Percentiles rank a stretch among this genome's conserved stretches.
Conservation (phyloP, 37 sponge, comb jelly and placozoan genomes). For the Oopsacas minuta region DNA sequence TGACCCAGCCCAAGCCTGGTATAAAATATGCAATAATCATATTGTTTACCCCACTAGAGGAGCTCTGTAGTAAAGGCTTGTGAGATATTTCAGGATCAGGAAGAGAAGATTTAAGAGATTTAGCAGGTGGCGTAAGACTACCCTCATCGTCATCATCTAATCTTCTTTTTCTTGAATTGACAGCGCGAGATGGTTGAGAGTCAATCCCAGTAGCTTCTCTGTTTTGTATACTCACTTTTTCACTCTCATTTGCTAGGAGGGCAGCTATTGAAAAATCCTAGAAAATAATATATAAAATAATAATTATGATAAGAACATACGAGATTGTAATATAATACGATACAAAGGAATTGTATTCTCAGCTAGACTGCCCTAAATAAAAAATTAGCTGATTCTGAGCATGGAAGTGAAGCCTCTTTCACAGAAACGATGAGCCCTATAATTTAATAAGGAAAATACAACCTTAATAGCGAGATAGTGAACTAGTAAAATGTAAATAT, state of each 20-base stretch:
- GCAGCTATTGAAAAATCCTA: slow-evolving; percentile 14
- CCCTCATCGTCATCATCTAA: background rate
- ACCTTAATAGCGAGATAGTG: too few species aligned
- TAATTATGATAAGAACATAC: background rate
- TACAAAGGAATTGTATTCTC: background rate
- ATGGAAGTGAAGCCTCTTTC: too few species aligned
- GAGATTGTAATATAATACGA: background rate
- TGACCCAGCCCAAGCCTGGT: too few species aligned
- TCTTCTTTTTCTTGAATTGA: background rate
- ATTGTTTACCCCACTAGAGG: too few species aligned
- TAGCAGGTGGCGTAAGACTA: background rate
- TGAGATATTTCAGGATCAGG: too few species aligned
- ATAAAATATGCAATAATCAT: too few species aligned
- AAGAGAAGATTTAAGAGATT: background rate
- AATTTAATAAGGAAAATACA: too few species aligned
- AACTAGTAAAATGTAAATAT: too few species aligned
- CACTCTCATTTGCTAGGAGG: background rate
- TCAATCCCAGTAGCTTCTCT: background rate
- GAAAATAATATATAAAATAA: background rate
- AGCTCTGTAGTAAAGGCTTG: too few species aligned
- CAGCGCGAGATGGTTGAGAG: background rate
- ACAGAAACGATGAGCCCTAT: too few species aligned
- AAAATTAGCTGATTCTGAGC: background rate
- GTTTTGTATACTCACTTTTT: background rate
- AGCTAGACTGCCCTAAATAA: too few species aligned